Percentiles rank a stretch among this genome's conserved stretches.
Conservation (phyloP, 23 tunicate species). For the Styela plicata region DNA sequence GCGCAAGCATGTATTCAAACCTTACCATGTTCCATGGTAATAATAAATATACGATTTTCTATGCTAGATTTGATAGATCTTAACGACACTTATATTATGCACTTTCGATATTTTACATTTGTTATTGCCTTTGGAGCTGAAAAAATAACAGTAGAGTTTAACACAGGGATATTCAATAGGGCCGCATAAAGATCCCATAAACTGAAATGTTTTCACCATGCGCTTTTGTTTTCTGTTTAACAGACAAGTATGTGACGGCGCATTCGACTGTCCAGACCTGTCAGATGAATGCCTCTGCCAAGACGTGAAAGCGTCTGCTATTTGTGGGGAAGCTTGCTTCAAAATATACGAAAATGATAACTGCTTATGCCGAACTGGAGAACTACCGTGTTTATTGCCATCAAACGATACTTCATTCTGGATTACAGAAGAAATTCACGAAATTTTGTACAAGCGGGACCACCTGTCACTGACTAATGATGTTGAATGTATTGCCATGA, state of each 20-base stretch:
- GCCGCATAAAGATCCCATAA: too few species aligned
- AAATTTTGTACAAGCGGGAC: not conserved
- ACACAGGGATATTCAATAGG: too few species aligned
- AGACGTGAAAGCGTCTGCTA: conserved; percentile 20
- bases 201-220: too few species aligned
- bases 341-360: not conserved
- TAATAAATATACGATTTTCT: too few species aligned
- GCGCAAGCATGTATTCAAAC: too few species aligned
- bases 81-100: too few species aligned
- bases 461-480: not conserved
- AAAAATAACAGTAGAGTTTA: too few species aligned
- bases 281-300: conserved; percentile 87
- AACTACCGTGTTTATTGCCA: conserved; percentile 53
- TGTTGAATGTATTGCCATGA: conserved; percentile 36
- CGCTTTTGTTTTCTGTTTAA: too few species aligned
- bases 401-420: conserved; percentile 9
- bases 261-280: conserved; percentile 71
- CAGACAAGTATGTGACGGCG: conserved; percentile 80
- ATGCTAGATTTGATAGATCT: too few species aligned
- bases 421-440: not conserved
- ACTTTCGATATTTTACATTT: too few species aligned
- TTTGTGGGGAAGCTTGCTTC: conserved; percentile 44
- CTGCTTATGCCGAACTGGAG: conserved; percentile 25
- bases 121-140: too few species aligned
- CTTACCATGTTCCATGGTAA: too few species aligned